phyloP scores from a whole-genome alignment of 1,140 invertebrate species.

The Neotoxoptera formosana region DNA sequence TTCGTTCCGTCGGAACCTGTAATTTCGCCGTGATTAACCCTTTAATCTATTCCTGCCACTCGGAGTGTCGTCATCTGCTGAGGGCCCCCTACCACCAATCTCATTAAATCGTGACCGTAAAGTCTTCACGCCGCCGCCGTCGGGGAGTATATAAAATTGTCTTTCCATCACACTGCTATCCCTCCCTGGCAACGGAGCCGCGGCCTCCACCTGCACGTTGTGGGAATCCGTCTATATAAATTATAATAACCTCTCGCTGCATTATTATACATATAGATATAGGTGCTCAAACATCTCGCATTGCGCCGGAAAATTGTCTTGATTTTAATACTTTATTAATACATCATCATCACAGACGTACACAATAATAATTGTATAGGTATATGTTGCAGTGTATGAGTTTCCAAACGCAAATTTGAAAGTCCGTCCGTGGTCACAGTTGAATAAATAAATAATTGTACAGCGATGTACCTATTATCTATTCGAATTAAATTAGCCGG shows the following conservation, averaged over 20 bases:
- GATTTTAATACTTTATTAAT: neutral
- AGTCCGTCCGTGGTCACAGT: too few relatives aligned
- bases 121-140: neutral
- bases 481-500: too few relatives aligned
- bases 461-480: too few relatives aligned
- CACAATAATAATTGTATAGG: too few relatives aligned
- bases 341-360: neutral
- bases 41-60: constrained; percentile 1
- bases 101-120: neutral
- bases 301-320: neutral
- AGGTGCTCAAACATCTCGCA: neutral
- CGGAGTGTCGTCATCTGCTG: neutral
- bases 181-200: neutral
- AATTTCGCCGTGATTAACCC: neutral
- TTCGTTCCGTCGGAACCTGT: neutral
- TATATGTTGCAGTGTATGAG: neutral
- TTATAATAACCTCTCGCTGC: too few relatives aligned
- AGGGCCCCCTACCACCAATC: neutral
- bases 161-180: neutral
- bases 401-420: neutral
- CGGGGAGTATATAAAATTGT: neutral
- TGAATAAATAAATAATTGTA: too few relatives aligned
- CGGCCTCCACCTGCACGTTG: neutral
- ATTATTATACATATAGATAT: too few relatives aligned
- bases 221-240: neutral